These are phyloP conservation scores for Villa cingulata DNA, from an alignment of 2,888 invertebrate genomes.

Conservation along the genomic window DNA sequence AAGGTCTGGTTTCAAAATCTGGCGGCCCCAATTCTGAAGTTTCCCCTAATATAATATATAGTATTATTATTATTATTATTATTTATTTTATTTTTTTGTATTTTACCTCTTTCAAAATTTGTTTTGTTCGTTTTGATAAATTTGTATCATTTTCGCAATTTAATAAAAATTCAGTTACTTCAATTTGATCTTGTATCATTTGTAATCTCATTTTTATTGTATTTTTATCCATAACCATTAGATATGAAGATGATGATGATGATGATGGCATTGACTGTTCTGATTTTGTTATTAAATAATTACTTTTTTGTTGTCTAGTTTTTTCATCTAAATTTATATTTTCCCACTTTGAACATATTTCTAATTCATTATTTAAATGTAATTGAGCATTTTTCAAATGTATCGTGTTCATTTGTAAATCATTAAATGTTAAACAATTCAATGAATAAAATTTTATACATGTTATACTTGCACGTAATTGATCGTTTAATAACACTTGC, in stretches of 20 bases:
- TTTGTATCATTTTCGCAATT: constrained; percentile 45
- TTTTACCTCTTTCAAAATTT: constrained; percentile 11
- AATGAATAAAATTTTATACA: constrained; percentile 63
- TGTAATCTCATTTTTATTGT: constrained; percentile 66
- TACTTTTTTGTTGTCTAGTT: neutral
- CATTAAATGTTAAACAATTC: constrained; percentile 42
- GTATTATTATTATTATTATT: too few species aligned
- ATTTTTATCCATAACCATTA: constrained; percentile 55
- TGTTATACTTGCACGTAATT: constrained; percentile 64
- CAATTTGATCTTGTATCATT: constrained; percentile 67
- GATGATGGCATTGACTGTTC: constrained; percentile 2
- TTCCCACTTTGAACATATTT: constrained; percentile 42
- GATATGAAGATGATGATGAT: constrained; percentile 39
- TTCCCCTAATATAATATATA: too few species aligned
- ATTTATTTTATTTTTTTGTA: neutral
- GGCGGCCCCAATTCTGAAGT: too few species aligned
- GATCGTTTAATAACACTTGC: constrained; percentile 57
- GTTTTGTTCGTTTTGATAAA: constrained; percentile 17
- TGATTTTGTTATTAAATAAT: neutral
- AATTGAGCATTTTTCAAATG: constrained; percentile 45
- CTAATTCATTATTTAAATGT: constrained; percentile 52
- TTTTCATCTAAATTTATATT: constrained; percentile 29
- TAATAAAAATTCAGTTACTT: constrained; percentile 59
- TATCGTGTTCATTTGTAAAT: constrained; percentile 40
- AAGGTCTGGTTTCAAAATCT: too few species aligned